Evolutionary conservation across 2,797 vertebrate genomes (phyloP), one percentile per base, ranked within the genome.

Genomic region (Halcyon badia): DNA sequence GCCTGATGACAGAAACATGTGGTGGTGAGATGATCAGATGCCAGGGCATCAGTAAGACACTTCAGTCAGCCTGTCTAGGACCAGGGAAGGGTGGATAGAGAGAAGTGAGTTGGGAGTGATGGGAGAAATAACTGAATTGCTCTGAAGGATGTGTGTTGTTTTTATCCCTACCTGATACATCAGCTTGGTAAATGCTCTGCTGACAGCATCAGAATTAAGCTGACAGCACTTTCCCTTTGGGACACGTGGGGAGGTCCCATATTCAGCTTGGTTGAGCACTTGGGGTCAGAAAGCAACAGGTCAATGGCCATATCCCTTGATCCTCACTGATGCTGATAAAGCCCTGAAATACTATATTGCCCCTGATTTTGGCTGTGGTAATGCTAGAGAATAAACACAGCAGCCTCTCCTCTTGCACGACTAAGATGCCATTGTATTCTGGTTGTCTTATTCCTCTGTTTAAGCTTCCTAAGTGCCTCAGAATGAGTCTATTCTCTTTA

Each of bases 41-140:
- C 33, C 39, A 77, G 30, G 17, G 17, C 44, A 72, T 28, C 57
- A 65, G 42, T 39, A 68, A 30, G 80, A 61, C 3, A 0, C 21
- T 78, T 54, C 1, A 3, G 3, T 39, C 10, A 8, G 25, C 0
- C 0, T 35, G 7, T 39, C 14, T 66, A 44, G 39, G 76, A 65
- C 26, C 33, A 58, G 66, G 30, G 17, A 46, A 72, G 30, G 46
- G 37, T 44, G 70, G 42, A 54, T 42, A 54, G 28, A 54, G 28
- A 42, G 26, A 21, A 20, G 42, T 14, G 68, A 44, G 78, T 35
- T 54, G 64, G 61, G 87, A 20, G 31, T 1, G 2, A 12, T 69
- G 26, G 56, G 51, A 80, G 41, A 22, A 31, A 25, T 42, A 30
- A 42, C 31, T 4, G 8, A 4, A 3, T 66, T 37, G 35, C 64